Evolutionary conservation across 2,113 vertebrate genomes (phyloP).

Genomic region (Junco hyemalis): DNA sequence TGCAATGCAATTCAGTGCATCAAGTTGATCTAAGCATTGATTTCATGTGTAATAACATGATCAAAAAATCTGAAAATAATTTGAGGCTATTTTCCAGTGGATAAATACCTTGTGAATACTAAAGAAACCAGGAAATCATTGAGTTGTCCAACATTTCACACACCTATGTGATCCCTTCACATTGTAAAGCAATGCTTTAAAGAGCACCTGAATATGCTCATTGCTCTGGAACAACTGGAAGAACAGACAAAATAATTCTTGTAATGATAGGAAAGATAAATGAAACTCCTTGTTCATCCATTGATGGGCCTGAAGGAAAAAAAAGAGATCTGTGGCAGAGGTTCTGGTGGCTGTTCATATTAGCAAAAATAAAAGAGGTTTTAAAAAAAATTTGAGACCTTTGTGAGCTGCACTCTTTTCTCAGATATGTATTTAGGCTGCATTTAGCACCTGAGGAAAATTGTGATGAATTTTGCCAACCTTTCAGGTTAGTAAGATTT

Average conservation of each 20-base stretch:
- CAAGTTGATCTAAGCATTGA: background rate
- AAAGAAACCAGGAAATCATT: background rate
- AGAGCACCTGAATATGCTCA: background rate
- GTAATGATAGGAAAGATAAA: background rate
- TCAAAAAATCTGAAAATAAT: background rate
- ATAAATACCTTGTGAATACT: background rate
- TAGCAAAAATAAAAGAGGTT: background rate
- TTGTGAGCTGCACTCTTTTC: background rate
- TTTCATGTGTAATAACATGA: background rate
- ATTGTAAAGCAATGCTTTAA: background rate
- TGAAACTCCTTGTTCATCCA: background rate
- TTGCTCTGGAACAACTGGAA: background rate
- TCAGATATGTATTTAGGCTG: background rate
- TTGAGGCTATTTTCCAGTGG: background rate
- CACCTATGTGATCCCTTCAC: background rate
- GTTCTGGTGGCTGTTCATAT: background rate
- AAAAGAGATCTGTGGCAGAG: background rate
- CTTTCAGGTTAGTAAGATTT: conserved; percentile 39
- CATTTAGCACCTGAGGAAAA: background rate
- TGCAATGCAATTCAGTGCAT: background rate
- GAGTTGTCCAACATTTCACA: background rate
- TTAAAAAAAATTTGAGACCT: background rate
- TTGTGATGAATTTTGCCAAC: background rate
- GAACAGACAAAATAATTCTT: background rate
- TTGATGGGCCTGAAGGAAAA: background rate